Conservation (phyloP, 1,140 invertebrate species). For the Branchinecta lynchi region DNA sequence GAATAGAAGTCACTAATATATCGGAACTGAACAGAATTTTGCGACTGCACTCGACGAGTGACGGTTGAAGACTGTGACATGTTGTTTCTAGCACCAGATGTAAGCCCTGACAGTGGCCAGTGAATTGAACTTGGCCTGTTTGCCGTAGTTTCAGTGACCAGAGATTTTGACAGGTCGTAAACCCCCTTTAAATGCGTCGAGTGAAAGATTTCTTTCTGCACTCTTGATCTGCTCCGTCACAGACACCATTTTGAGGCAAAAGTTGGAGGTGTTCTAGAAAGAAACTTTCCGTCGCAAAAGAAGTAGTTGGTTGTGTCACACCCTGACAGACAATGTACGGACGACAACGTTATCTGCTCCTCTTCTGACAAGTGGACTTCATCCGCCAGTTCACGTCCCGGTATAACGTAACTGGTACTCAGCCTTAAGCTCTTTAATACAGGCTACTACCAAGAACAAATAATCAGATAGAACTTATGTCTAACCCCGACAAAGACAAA, state of each 20-base stretch:
- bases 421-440: constrained; percentile 5
- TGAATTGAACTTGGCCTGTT: constrained; percentile 9
- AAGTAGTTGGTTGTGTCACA: constrained; percentile 1
- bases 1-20: too few relatives aligned
- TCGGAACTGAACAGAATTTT: too few relatives aligned
- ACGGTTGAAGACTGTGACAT: too few relatives aligned
- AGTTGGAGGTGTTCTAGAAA: constrained; percentile 1
- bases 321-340: constrained; percentile 4
- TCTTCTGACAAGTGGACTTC: neutral
- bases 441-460: constrained; percentile 8
- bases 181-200: constrained; percentile 9
- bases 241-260: constrained; percentile 6
- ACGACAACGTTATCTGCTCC: constrained; percentile 4
- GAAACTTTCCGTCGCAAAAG: neutral
- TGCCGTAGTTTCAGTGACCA: constrained; percentile 5
- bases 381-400: neutral
- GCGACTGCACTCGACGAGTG: too few relatives aligned
- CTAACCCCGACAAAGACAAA: too few relatives aligned
- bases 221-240: constrained; percentile 8
- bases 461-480: too few relatives aligned
- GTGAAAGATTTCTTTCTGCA: neutral
- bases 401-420: neutral
- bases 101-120: neutral
- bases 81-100: constrained; percentile 1
- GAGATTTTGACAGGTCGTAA: constrained; percentile 9